These are phyloP conservation scores for Ctenochaetus hawaiiensis DNA, from an alignment of 2,797 vertebrate genomes.

Conservation along the genomic window DNA sequence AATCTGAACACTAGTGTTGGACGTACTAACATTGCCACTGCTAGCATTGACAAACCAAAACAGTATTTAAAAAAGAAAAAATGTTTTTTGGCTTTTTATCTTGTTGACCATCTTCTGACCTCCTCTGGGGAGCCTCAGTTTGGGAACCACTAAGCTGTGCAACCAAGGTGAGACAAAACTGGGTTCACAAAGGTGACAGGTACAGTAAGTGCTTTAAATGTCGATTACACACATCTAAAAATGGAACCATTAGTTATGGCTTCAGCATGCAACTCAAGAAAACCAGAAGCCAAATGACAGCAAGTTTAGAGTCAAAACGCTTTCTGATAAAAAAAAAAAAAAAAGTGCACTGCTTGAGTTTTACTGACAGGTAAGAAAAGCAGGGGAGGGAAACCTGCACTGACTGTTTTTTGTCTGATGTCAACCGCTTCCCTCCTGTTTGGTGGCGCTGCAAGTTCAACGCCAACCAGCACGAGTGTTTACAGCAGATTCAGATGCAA, in stretches of 20 bases:
- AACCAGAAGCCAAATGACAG: constrained; percentile 33
- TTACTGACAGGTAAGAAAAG: constrained; percentile 45
- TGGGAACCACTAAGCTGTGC: constrained; percentile 45
- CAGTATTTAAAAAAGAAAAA: neutral
- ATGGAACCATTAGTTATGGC: constrained; percentile 18
- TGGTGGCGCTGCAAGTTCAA: constrained; percentile 7
- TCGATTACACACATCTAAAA: constrained; percentile 51
- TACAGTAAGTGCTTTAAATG: constrained; percentile 64
- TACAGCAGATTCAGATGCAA: constrained; percentile 7
- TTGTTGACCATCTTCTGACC: neutral
- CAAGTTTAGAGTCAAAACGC: constrained; percentile 7
- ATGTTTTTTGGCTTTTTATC: no score
- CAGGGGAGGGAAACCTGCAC: constrained; percentile 45
- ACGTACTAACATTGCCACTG: neutral
- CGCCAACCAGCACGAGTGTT: constrained; percentile 4
- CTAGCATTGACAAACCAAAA: neutral
- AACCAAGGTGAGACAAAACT: constrained; percentile 31
- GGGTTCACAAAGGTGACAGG: constrained; percentile 46
- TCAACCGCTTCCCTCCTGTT: neutral
- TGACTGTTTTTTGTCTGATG: neutral
- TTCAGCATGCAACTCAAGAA: constrained; percentile 63
- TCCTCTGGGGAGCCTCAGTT: neutral
- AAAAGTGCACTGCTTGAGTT: constrained; percentile 56
- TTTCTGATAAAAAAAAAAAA: constrained; percentile 9
- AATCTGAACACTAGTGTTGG: neutral